Evolutionary conservation across 2,113 vertebrate genomes (phyloP).

Genomic region (Ptyas mucosa): DNA sequence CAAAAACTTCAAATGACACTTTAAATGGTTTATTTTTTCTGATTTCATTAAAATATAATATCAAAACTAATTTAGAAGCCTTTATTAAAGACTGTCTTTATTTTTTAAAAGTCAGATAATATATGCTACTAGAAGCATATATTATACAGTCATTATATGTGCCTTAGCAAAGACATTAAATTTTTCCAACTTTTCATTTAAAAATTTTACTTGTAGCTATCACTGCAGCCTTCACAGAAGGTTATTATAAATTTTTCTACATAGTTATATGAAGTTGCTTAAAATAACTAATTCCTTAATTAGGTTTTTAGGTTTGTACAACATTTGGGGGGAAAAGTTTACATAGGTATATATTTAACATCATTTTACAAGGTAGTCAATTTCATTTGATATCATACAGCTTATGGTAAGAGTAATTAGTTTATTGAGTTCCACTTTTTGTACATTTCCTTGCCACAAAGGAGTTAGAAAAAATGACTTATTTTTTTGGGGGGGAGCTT

Average conservation of each 20-base stretch:
- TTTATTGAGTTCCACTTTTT: background rate
- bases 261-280: background rate
- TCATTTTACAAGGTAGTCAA: background rate
- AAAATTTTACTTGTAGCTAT: background rate
- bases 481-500: no score
- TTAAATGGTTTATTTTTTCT: background rate
- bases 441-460: background rate
- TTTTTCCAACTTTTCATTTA: background rate
- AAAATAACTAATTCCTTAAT: background rate
- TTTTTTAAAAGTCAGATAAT: background rate
- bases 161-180: background rate
- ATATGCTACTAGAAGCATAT: background rate
- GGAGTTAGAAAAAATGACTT: background rate
- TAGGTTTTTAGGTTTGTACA: background rate
- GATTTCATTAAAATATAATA: background rate
- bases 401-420: background rate
- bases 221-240: background rate
- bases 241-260: background rate
- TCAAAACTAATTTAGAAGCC: background rate
- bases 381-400: background rate
- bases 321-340: background rate
- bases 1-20: background rate
- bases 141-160: background rate
- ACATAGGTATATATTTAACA: background rate
- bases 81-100: background rate